Percentiles rank a stretch among this genome's conserved stretches.
Evolutionary conservation across 2,797 vertebrate genomes (phyloP).

Genomic region (Schizothorax lantsangensis): DNA sequence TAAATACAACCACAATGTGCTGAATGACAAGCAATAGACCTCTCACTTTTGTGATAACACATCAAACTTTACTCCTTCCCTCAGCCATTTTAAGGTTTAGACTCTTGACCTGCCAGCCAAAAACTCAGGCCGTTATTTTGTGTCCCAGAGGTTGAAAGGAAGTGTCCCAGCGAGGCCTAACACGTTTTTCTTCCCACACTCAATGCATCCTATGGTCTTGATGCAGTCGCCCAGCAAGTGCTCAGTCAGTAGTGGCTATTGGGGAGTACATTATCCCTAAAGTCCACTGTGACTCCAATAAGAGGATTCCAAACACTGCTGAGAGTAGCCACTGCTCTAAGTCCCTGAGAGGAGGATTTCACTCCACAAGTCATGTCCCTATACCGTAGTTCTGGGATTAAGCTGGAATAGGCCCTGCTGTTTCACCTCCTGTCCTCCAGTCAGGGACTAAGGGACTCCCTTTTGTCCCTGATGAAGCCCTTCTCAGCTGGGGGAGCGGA

Average conservation of each 20-base stretch:
- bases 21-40: not conserved
- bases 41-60: not conserved
- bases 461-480: slow-evolving; percentile 59
- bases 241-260: slow-evolving; percentile 55
- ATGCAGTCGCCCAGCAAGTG: slow-evolving; percentile 56
- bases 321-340: slow-evolving; percentile 56
- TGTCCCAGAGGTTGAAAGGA: slow-evolving; percentile 49
- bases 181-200: slow-evolving; percentile 46
- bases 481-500: slow-evolving; percentile 60
- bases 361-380: slow-evolving; percentile 41
- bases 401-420: slow-evolving; percentile 58
- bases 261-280: slow-evolving; percentile 61
- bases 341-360: slow-evolving; percentile 59
- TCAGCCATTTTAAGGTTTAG: not conserved
- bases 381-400: slow-evolving; percentile 58
- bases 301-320: slow-evolving; percentile 55
- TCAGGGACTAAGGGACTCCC: slow-evolving; percentile 50
- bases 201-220: slow-evolving; percentile 44
- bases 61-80: not conserved
- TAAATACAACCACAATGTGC: not conserved
- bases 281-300: slow-evolving; percentile 60
- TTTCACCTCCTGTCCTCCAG: slow-evolving; percentile 55
- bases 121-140: slow-evolving; percentile 1
- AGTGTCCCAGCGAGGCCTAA: slow-evolving; percentile 54
- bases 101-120: slow-evolving; percentile 4